phyloP scores from a whole-genome alignment of 2,797 vertebrate genomes.

The Lerista edwardsae region DNA sequence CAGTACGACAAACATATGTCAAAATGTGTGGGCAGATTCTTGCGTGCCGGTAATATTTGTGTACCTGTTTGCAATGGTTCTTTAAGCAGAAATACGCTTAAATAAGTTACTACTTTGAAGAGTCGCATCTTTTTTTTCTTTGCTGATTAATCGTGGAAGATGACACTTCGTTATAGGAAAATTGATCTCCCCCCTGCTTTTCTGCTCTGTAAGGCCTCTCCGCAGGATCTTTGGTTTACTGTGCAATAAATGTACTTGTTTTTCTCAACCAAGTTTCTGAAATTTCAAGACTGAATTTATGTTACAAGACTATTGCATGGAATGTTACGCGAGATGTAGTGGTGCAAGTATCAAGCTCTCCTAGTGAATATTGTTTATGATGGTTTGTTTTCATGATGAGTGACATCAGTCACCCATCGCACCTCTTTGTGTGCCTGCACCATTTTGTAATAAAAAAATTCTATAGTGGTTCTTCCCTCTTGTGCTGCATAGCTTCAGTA shows the following conservation, averaged over 20 bases:
- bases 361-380: no score
- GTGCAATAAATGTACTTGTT: background rate
- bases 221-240: background rate
- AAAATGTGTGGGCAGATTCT: background rate
- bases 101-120: background rate
- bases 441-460: no score
- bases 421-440: no score
- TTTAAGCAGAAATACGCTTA: background rate
- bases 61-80: background rate
- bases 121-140: background rate
- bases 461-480: no score
- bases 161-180: background rate
- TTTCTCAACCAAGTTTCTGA: background rate
- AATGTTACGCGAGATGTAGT: background rate
- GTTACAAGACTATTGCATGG: background rate
- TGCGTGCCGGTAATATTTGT: background rate
- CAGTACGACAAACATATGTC: no score
- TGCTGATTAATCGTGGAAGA: slow-evolving; percentile 4
- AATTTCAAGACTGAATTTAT: background rate
- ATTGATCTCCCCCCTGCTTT: background rate
- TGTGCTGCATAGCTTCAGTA: no score
- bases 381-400: no score
- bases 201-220: background rate
- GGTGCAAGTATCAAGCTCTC: no score
- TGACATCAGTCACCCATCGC: no score